Base-by-base conservation (phyloP, 2,888 invertebrate species). In the Trachelus iudaicus region DNA sequence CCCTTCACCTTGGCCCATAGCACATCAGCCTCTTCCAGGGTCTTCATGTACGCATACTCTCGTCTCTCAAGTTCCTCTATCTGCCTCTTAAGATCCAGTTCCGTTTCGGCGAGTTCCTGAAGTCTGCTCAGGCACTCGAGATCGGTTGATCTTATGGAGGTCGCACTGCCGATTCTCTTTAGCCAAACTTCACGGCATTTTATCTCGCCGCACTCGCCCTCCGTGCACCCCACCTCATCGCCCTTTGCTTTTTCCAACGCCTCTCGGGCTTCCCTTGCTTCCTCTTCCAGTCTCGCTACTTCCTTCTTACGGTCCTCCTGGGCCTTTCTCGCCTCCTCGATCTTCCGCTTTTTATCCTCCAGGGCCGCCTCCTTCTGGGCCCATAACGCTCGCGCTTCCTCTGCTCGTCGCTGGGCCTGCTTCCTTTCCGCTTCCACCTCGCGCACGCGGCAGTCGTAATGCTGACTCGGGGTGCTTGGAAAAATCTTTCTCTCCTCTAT, bases 1-100 rank as follows among this genome's bases (percentile, higher is more conserved):
- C 93, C 93, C 87, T 94, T 95, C 93, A 95, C 93, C 85, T 95
- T 95, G 0, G 94, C 94, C 94, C 95, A 95, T 91, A 95, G 94
- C 79, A 95, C 94, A 81, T 96, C 95, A 0, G 95, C 95, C 79
- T 95, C 94, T 78, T 95, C 94, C 87, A 96, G 89, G 85, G 95
- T 95, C 86, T 95, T 94, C 85, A 95, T 93, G 86, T 96, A 96
- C 0, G 95, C 94, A 1, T 94, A 92, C 87, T 96, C 95, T 73
- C 94, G 92, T 76, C 93, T 92, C 88, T 95, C 94, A 76, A 96
- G 88, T 82, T 95, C 94, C 69, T 92, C 92, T 33, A 96, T 93
- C 80, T 94, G 92, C 75, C 91, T 92, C 87, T 94, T 94, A 80
- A 95, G 92, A 68, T 94, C 93, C 74, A 94, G 92, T 81, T 95